phyloP scores from a whole-genome alignment of 2,888 invertebrate genomes.

The Hydraecia micacea region DNA sequence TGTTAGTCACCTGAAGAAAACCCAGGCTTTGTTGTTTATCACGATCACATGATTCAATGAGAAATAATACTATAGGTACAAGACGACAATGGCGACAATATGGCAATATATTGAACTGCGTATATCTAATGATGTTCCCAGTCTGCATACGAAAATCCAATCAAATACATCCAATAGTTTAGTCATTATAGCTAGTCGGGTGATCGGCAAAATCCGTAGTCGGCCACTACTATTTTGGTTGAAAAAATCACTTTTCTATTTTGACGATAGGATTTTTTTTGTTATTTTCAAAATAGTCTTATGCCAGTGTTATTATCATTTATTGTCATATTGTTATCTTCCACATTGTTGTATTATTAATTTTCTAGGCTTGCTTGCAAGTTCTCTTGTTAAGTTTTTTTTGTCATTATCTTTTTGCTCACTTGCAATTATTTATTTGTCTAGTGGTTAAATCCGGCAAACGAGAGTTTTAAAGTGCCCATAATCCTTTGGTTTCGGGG shows the following conservation, averaged over 20 bases:
- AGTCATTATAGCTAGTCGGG: background rate
- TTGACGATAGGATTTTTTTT: background rate
- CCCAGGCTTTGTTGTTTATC: slow-evolving; percentile 2
- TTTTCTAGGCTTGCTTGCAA: background rate
- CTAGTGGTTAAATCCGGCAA: background rate
- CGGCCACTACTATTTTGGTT: background rate
- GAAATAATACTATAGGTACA: background rate
- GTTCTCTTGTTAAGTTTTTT: background rate
- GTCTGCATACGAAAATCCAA: background rate
- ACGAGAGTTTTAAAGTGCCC: background rate
- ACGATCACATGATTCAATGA: background rate
- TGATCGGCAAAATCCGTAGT: background rate
- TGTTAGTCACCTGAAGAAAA: slow-evolving; percentile 52
- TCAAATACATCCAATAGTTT: background rate
- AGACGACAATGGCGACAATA: background rate
- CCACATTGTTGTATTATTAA: background rate
- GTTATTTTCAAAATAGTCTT: background rate
- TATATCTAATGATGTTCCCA: background rate
- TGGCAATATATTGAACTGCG: no score
- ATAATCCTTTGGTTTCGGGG: background rate
- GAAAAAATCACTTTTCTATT: background rate
- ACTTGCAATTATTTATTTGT: no score
- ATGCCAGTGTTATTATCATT: background rate
- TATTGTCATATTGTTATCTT: background rate
- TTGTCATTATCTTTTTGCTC: background rate